Base-by-base conservation (phyloP, 2,113 vertebrate genomes). In the Arizona elegans region DNA sequence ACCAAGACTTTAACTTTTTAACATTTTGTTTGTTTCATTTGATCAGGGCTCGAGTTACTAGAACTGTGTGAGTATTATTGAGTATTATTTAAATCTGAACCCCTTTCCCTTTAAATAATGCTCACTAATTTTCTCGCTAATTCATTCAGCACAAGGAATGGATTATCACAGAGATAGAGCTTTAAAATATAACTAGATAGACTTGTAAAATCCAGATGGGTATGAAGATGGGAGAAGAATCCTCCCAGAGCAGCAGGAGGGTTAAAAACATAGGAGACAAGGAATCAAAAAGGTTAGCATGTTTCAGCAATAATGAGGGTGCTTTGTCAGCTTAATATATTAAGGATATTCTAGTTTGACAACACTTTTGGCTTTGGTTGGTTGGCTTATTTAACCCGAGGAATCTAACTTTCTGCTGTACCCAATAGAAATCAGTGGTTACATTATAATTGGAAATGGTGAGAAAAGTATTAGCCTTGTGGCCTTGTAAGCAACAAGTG, bases 301-400 rank as follows among this genome's bases (percentile, higher is more conserved):
- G 15, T 89, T 93, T 91, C 62, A 89, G 90, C 90, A 89, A 91
- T 93, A 89, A 93, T 91, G 93, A 94, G 92, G 54, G 86, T 94
- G 2, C 12, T 95, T 59, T 91, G 52, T 21, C 38, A 94, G n/a
- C 54, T 89, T 92, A 38, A 47, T 93, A 92, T 94, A 91, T 85
- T 89, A 88, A 88, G 50, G 56, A 62, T 92, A 53, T 89, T 91
- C n/a, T 0, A 11, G 56, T 75, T 91, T 94, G 94, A 93, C 92
- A 95, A 86, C 75, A 33, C 86, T 65, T 17, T 91, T 62, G 43
- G 94, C 88, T 91, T 96, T 95, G 95, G 92, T 88, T 93, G 91
- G n/a, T 91, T 53, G 89, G 93, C 95, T 96, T 96, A 95, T 94
- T 96, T 96, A 95, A 93, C 88, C 94, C 75, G 89, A 88, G 53